Conservation (phyloP, 2,888 invertebrate species). For the Dicycla oo region DNA sequence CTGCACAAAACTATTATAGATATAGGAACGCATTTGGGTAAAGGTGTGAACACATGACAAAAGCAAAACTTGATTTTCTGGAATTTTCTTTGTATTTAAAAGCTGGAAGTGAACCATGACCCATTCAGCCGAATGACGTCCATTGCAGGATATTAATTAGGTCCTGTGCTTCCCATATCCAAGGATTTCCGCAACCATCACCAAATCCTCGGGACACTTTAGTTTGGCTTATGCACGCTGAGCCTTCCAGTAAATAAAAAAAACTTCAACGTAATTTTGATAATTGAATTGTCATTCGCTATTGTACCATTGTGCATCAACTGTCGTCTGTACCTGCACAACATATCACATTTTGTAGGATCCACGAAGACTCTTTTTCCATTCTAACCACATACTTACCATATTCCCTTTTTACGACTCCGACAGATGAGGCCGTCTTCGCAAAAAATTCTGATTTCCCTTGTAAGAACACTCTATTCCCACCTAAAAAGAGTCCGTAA, state of each 20-base stretch:
- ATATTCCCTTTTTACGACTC: background rate
- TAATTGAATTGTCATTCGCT: background rate
- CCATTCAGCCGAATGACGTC: background rate
- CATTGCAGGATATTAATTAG: background rate
- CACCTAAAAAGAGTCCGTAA: background rate
- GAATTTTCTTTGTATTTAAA: background rate
- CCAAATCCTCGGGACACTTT: background rate
- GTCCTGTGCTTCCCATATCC: background rate
- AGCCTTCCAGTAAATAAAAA: background rate
- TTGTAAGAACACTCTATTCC: background rate
- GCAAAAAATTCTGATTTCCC: background rate
- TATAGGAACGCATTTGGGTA: slow-evolving; percentile 51
- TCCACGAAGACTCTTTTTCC: background rate
- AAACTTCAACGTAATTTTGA: background rate
- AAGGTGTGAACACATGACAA: slow-evolving; percentile 30
- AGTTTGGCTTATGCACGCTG: background rate
- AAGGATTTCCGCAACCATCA: background rate
- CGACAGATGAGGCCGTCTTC: background rate
- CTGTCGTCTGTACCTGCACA: background rate
- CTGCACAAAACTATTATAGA: slow-evolving; percentile 30
- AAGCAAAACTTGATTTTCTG: background rate
- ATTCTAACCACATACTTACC: background rate
- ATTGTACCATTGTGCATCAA: background rate
- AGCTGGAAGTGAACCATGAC: background rate
- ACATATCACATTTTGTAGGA: background rate